These are phyloP conservation scores for Rhinolophus sinicus DNA, from an alignment of 2,113 vertebrate genomes.

Conservation along the genomic window DNA sequence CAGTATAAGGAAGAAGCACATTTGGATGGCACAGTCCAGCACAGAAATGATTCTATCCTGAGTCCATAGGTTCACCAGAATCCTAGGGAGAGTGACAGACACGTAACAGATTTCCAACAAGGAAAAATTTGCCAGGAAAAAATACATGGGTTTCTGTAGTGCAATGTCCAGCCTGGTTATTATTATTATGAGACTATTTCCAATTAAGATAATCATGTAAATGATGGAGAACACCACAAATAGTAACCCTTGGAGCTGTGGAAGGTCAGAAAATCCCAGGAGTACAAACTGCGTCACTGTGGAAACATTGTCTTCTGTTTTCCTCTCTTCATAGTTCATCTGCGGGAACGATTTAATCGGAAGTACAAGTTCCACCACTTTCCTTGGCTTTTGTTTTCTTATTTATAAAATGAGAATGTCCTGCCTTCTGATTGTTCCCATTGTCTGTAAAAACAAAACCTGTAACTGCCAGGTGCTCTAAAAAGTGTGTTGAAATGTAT, in stretches of 20 bases:
- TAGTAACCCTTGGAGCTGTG: not conserved
- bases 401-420: fast-evolving
- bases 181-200: constrained; percentile 41
- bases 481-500: not conserved
- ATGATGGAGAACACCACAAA: not conserved
- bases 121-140: constrained; percentile 61
- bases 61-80: constrained; percentile 9
- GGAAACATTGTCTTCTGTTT: not conserved
- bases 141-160: constrained; percentile 56
- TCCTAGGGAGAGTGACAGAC: constrained; percentile 50
- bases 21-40: not conserved
- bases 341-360: not conserved
- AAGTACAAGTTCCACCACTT: not conserved
- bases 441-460: not conserved
- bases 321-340: not conserved
- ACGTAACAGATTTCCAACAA: constrained; percentile 52
- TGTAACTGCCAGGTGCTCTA: not conserved
- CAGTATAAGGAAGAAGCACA: constrained; percentile 22
- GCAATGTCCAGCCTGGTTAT: not conserved
- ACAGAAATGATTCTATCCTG: not conserved
- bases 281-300: constrained; percentile 1
- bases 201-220: not conserved
- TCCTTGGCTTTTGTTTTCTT: not conserved
- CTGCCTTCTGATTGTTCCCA: no score
- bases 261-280: constrained; percentile 50